Evolutionary conservation across 2,113 vertebrate genomes (phyloP).

Genomic region (Leucosticte australis): DNA sequence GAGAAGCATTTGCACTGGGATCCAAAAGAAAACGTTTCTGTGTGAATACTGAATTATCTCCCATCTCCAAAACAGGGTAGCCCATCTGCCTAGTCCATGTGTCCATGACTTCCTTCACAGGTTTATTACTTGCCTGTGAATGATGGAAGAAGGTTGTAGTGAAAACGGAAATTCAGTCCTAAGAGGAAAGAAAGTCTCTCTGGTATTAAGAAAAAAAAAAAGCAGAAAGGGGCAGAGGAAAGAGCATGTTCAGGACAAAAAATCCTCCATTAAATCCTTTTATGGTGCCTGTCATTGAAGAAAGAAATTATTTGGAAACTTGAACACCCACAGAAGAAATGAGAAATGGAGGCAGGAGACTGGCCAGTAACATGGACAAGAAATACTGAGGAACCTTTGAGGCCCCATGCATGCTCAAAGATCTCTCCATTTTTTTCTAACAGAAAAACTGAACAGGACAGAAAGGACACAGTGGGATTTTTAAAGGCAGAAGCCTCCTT

Average conservation of each 20-base stretch:
- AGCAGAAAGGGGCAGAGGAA: background rate
- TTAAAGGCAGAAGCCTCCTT: background rate
- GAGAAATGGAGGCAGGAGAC: background rate
- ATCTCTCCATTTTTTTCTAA: background rate
- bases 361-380: background rate
- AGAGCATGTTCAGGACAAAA: background rate
- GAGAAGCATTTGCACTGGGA: conserved; percentile 73
- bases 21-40: conserved; percentile 92
- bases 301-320: background rate
- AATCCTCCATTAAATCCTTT: background rate
- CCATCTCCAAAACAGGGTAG: conserved; percentile 84
- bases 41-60: conserved; percentile 24
- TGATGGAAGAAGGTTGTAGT: background rate
- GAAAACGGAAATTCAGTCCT: background rate
- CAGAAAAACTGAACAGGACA: background rate
- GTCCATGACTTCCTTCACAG: conserved; percentile 88
- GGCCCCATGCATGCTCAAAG: background rate
- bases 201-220: background rate
- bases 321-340: background rate
- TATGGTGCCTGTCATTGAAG: background rate
- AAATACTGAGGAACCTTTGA: background rate
- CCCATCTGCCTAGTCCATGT: conserved; percentile 98
- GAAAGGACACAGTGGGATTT: background rate
- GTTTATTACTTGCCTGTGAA: conserved; percentile 80
- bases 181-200: background rate